Base-by-base conservation (phyloP, 1,140 invertebrate species). In the Lordiphosa collinella region DNA sequence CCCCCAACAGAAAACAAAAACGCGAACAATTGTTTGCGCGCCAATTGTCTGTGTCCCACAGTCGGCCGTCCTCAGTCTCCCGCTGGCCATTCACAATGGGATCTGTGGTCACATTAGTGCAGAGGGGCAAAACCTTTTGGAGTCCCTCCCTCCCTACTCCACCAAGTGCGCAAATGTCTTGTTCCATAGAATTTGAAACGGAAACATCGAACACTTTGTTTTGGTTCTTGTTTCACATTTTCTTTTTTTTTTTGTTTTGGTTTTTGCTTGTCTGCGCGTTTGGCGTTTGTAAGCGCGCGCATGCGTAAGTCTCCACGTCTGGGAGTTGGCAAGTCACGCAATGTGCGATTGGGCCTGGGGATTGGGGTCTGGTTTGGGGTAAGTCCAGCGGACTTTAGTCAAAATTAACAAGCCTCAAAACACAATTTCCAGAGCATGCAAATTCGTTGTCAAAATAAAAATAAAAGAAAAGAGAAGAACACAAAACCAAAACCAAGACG, bases 141-240 rank as follows among this genome's bases (percentile, higher is more conserved):
- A 43, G 51, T 47, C 58, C 52, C 35, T 8, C 7, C 25, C 2
- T 2, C 25, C 7, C 25, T 29, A 6, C 25, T 29, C 25, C 25
- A 8, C 25, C 25, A 8, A 29, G 25, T 56, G 52, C 18, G 67
- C 78, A 84, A 84, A 84, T 84, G 78, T 84, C 78, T 84, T 84
- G 78, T 84, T 84, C 78, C 78, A 84, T 63, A 84, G 78, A 84
- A 84, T 84, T 84, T 84, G 78, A 84, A 84, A 84, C 78, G 78
- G 78, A 84, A 84, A 84, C 78, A 84, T 84, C 65, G 78, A 84
- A 84, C 78, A 84, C 78, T 84, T 84, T 84, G 78, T 84, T 84
- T 78, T 84, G 78, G 67, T 73, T 73, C 78, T 84, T 84, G 78
- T 84, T 76, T 84, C 78, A 84, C 78, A 65, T 78, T 84, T 84